phyloP scores from a whole-genome alignment of 2,888 invertebrate species.

The Notodonta dromedarius region DNA sequence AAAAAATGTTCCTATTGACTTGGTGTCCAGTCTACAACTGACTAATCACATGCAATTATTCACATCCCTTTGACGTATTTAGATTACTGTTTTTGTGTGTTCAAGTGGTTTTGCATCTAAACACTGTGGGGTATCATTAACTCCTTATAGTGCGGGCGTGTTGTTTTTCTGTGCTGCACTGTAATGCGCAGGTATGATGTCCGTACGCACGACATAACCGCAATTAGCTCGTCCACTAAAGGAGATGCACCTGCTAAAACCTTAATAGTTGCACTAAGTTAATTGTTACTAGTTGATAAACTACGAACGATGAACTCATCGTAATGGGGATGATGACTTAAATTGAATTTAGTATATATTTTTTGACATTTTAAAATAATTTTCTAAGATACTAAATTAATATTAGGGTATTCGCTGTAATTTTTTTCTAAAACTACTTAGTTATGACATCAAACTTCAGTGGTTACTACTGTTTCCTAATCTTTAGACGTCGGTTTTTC shows the following conservation, averaged over 20 bases:
- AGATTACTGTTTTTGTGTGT: constrained; percentile 41
- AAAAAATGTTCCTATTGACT: background rate
- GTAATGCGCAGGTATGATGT: constrained; percentile 68
- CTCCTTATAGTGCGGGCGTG: constrained; percentile 54
- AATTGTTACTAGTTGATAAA: constrained; percentile 49
- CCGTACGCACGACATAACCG: constrained; percentile 44
- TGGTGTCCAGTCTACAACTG: constrained; percentile 4
- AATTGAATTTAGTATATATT: background rate
- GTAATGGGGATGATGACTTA: background rate
- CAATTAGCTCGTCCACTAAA: constrained; percentile 67
- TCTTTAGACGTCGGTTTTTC: too few species aligned
- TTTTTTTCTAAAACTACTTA: too few species aligned
- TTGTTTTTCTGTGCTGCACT: constrained; percentile 56
- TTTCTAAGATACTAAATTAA: background rate
- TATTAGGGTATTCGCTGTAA: too few species aligned
- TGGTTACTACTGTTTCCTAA: too few species aligned
- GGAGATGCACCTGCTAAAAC: constrained; percentile 76
- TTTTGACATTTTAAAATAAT: background rate
- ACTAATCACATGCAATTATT: constrained; percentile 42
- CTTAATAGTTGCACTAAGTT: constrained; percentile 60
- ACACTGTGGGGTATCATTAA: constrained; percentile 58
- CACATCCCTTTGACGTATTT: constrained; percentile 55
- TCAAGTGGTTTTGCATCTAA: constrained; percentile 38
- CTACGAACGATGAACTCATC: background rate
- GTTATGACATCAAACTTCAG: too few species aligned